phyloP scores from a whole-genome alignment of 2,888 invertebrate species.

The Nephrotoma flavescens region DNA sequence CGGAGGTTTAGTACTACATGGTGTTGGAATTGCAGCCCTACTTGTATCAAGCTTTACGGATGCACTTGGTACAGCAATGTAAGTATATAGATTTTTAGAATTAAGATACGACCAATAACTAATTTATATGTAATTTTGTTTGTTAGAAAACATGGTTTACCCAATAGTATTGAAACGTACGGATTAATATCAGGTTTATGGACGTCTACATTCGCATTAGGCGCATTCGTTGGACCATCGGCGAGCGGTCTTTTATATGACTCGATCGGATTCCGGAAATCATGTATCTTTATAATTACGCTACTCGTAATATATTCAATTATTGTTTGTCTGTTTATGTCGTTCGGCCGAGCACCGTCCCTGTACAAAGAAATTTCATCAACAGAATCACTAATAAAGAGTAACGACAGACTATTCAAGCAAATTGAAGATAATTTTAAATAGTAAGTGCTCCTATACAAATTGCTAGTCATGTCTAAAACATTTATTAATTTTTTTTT shows the following conservation, averaged over 20 bases:
- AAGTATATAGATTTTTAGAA: slow-evolving; percentile 28
- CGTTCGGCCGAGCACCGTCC: slow-evolving; percentile 17
- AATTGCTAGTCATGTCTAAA: not conserved
- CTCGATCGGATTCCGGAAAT: slow-evolving; percentile 51
- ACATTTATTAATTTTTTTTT: not conserved
- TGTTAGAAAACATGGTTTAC: slow-evolving; percentile 53
- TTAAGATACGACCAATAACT: not conserved
- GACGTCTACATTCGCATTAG: slow-evolving; percentile 80
- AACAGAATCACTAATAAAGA: slow-evolving; percentile 21
- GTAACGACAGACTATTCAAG: slow-evolving; percentile 4
- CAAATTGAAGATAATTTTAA: not conserved
- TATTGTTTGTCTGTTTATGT: slow-evolving; percentile 31
- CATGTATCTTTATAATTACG: slow-evolving; percentile 54
- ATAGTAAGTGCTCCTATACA: not conserved
- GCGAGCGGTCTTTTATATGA: slow-evolving; percentile 60
- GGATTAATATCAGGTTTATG: slow-evolving; percentile 81
- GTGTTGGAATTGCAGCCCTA: slow-evolving; percentile 69
- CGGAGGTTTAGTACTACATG: slow-evolving; percentile 58
- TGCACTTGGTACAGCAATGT: slow-evolving; percentile 67
- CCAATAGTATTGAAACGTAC: slow-evolving; percentile 76
- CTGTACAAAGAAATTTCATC: slow-evolving; percentile 27
- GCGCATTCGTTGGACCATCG: slow-evolving; percentile 72
- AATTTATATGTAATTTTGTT: not conserved
- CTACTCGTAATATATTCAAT: slow-evolving; percentile 14
- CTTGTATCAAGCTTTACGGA: slow-evolving; percentile 77